phyloP scores from a whole-genome alignment of 2,888 invertebrate genomes.

The Poecilobothrus nobilitatus region DNA sequence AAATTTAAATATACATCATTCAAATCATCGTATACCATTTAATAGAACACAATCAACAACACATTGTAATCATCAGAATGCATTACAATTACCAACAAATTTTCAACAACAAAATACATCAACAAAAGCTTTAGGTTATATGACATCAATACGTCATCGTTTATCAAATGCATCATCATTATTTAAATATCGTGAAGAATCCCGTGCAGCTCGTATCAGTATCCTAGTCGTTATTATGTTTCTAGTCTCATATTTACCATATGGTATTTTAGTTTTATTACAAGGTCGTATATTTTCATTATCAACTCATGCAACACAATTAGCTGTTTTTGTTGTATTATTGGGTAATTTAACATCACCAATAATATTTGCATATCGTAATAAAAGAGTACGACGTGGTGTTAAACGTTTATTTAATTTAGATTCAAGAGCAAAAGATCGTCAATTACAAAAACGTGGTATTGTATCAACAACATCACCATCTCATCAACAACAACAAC shows the following conservation, averaged over 20 bases:
- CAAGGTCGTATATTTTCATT: conserved; percentile 31
- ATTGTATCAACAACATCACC: conserved; percentile 37
- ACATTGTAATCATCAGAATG: conserved; percentile 21
- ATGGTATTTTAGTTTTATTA: conserved; percentile 39
- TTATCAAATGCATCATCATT: conserved; percentile 78
- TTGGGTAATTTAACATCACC: conserved; percentile 43
- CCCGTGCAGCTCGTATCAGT: conserved; percentile 79
- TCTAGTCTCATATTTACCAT: conserved; percentile 43
- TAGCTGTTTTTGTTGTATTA: conserved; percentile 41
- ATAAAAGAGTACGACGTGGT: conserved; percentile 44
- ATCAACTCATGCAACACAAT: conserved; percentile 27
- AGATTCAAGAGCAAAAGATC: conserved; percentile 32
- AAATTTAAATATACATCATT: conserved; percentile 17
- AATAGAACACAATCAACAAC: not conserved
- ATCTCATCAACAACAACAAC: conserved; percentile 21
- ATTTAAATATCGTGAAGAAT: conserved; percentile 79
- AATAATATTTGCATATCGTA: conserved; percentile 44
- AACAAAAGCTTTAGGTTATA: conserved; percentile 45
- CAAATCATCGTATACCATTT: conserved; percentile 14
- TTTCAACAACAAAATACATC: conserved; percentile 39
- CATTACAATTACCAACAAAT: conserved; percentile 35
- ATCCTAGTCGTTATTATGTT: conserved; percentile 46
- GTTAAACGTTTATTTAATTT: conserved; percentile 41
- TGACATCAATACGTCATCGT: conserved; percentile 66
- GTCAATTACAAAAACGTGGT: conserved; percentile 33